phyloP scores from a whole-genome alignment of 1,140 invertebrate species.

The Fopius arisanus region DNA sequence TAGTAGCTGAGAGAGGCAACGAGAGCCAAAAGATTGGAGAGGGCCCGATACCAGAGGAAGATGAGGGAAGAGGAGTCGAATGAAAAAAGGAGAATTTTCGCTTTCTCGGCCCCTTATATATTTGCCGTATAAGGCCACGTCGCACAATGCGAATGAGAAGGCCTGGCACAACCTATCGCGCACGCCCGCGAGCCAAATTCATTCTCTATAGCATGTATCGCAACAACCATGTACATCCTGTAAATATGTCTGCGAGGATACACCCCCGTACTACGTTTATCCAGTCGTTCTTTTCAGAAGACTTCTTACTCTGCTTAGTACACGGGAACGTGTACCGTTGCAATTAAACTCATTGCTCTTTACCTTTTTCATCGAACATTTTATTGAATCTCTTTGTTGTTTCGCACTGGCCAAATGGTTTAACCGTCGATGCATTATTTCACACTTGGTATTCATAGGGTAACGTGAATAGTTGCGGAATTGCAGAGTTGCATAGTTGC shows the following conservation, averaged over 20 bases:
- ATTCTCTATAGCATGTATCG: no score
- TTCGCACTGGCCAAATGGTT: background rate
- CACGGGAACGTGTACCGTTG: no score
- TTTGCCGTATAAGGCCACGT: slow-evolving; percentile 30
- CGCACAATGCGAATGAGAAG: slow-evolving; percentile 21
- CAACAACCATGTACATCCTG: background rate
- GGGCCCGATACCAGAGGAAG: slow-evolving; percentile 17
- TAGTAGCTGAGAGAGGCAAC: background rate
- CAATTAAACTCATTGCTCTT: no score
- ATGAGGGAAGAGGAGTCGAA: background rate
- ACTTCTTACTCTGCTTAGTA: background rate
- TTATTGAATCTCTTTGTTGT: background rate
- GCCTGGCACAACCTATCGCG: background rate
- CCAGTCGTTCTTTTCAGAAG: no score
- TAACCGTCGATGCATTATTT: background rate
- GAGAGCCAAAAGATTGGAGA: slow-evolving; percentile 25
- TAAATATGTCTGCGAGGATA: background rate
- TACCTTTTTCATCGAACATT: no score
- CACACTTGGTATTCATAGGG: background rate
- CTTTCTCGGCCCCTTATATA: slow-evolving; percentile 19
- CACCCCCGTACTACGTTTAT: background rate
- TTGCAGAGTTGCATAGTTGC: background rate
- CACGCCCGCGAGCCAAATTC: no score
- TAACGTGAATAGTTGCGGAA: background rate
- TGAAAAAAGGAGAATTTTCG: slow-evolving; percentile 12